Evolutionary conservation across 35 echinoderm and acorn worm genomes (phyloP).

Genomic region (Chiridota heheva): DNA sequence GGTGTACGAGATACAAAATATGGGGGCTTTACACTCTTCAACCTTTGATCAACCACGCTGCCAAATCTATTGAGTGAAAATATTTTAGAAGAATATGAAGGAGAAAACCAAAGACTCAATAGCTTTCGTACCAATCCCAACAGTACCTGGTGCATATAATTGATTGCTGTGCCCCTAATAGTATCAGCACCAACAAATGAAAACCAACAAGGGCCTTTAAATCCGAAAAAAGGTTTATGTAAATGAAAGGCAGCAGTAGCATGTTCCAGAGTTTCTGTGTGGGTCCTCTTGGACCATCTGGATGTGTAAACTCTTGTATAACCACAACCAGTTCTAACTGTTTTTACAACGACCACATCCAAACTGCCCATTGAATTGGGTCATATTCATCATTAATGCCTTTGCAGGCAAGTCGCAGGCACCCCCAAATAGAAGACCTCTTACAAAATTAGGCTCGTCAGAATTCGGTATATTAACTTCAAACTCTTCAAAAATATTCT

Average conservation of each 20-base stretch:
- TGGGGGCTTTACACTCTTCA: slow-evolving; percentile 47
- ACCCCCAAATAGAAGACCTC: not conserved
- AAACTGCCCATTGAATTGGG: slow-evolving; percentile 20
- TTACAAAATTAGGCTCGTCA: not conserved
- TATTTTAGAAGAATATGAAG: not conserved
- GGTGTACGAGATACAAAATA: slow-evolving; percentile 61
- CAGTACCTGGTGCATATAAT: slow-evolving; percentile 45
- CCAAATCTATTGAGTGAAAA: not conserved
- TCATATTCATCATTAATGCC: slow-evolving; percentile 10
- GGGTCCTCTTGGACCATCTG: slow-evolving; percentile 8
- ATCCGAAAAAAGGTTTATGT: not conserved
- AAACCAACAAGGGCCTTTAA: slow-evolving; percentile 38
- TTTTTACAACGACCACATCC: slow-evolving; percentile 6
- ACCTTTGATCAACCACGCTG: not conserved
- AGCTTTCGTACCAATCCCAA: slow-evolving; percentile 24
- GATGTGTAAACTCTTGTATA: not conserved
- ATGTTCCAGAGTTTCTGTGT: not conserved
- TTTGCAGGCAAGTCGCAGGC: slow-evolving; percentile 48
- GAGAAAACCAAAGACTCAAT: slow-evolving; percentile 20
- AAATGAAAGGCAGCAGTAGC: not conserved
- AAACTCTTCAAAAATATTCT: not conserved
- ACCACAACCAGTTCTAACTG: not conserved
- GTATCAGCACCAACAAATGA: slow-evolving; percentile 6
- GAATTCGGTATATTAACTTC: not conserved
- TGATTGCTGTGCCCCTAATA: slow-evolving; percentile 24